Base-by-base conservation (phyloP, 2,797 vertebrate genomes). In the Allobates femoralis region DNA sequence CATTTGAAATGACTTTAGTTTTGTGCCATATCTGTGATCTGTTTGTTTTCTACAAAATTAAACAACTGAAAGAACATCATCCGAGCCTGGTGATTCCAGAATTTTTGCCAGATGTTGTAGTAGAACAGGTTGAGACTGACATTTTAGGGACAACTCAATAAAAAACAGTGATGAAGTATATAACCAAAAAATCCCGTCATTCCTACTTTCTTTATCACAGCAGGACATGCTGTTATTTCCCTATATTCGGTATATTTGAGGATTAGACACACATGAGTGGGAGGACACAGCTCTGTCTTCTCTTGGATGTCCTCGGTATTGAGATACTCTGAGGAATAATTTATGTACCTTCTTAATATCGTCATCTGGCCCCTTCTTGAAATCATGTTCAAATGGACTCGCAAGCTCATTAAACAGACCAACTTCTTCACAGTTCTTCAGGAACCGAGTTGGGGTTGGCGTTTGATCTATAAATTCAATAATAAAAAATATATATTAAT, bases 341-440 rank as follows among this genome's bases (percentile, higher is more conserved):
- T 76, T 7, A 77, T 37, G 28, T 66, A 99, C 98, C 96, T 99
- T 99, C 94, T 99, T 99, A 92, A 98, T 95, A 92, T 99, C 98
- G 90, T 99, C 97, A 93, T 99, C 98, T 12, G 97, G 93, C 64
- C 95, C 96, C 92, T 99, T 99, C 96, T 99, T 99, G 94, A 99
- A 99, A 92, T 99, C 98, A 92, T 99, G 97, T 93, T 99, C 98
- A 90, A 99, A 99, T 21, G 98, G 98, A 96, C 98, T 99, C 84
- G 98, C 96, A 71, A 99, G 95, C 89, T 99, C 98, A 92, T 99
- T 99, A 91, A 99, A 99, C 90, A 99, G 96, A 89, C 98, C 98
- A 3, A 99, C 98, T 95, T 99, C 98, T 93, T 99, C 98, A 91
- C 98, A 99, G 94, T 99, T 99, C 94, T 99, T 99, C 92, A 99